These are phyloP conservation scores for Leptodactylus fallax DNA, from an alignment of 2,797 vertebrate genomes.

Conservation along the genomic window DNA sequence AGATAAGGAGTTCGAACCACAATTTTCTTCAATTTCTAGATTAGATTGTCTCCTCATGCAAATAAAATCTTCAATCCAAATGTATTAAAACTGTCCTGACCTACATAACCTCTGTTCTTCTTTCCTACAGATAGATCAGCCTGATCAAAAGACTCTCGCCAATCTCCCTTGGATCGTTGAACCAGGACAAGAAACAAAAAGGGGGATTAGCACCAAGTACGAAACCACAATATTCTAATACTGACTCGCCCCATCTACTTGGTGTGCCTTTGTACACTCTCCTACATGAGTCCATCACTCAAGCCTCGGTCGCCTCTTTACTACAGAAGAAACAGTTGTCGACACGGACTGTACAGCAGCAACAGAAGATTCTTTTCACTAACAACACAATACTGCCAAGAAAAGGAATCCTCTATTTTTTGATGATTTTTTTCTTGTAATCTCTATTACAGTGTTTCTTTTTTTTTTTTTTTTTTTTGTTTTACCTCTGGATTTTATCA, in stretches of 20 bases:
- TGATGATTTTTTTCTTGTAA: slow-evolving; percentile 56
- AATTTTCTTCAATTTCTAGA: neutral
- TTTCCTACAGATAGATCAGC: slow-evolving; percentile 93
- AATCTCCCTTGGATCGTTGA: slow-evolving; percentile 99
- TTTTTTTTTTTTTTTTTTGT: neutral
- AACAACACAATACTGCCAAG: slow-evolving; percentile 59
- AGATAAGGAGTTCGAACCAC: neutral
- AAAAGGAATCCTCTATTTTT: slow-evolving; percentile 60
- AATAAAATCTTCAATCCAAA: neutral
- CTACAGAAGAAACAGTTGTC: slow-evolving; percentile 11
- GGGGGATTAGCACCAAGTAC: slow-evolving; percentile 99
- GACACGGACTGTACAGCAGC: slow-evolving; percentile 24
- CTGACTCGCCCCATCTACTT: slow-evolving; percentile 88
- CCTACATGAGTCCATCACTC: slow-evolving; percentile 22
- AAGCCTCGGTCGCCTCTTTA: slow-evolving; percentile 35
- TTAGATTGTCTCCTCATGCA: neutral
- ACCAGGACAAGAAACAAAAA: slow-evolving; percentile 97
- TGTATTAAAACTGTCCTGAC: neutral
- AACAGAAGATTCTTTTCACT: slow-evolving; percentile 33
- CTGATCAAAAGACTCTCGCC: slow-evolving; percentile 97
- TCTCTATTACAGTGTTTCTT: slow-evolving; percentile 47
- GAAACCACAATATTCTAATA: slow-evolving; percentile 99
- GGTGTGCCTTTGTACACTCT: slow-evolving; percentile 85
- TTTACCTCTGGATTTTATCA: slow-evolving; percentile 48
- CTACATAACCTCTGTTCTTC: slow-evolving; percentile 19